Conservation (phyloP, 2,888 invertebrate genomes). For the Ametastegia equiseti region DNA sequence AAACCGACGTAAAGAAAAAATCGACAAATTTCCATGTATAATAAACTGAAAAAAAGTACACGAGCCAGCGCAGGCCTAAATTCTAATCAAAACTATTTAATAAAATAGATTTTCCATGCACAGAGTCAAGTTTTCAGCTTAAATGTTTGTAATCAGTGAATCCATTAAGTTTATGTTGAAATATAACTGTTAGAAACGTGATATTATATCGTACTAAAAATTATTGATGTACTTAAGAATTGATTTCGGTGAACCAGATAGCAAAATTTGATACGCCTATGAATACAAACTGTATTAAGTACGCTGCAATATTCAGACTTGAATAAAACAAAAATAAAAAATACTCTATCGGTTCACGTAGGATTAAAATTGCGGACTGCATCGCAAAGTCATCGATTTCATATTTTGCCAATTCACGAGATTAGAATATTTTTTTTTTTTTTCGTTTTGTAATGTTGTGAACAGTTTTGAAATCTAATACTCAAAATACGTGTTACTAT, state of each 20-base stretch:
- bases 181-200: constrained; percentile 27
- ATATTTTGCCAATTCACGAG: neutral
- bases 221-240: constrained; percentile 33
- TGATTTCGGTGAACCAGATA: constrained; percentile 34
- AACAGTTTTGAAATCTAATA: neutral
- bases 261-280: neutral
- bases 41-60: neutral
- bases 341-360: neutral
- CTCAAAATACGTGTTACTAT: neutral
- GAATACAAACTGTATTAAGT: neutral
- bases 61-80: constrained; percentile 22
- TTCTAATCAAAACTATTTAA: neutral
- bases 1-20: neutral
- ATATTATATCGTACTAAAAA: constrained; percentile 28
- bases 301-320: neutral
- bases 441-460: neutral
- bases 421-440: neutral
- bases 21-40: neutral
- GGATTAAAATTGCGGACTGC: neutral
- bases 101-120: neutral
- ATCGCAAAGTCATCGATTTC: neutral
- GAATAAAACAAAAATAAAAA: neutral
- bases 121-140: neutral
- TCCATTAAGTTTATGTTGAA: neutral
- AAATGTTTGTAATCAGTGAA: neutral